These are phyloP conservation scores for Coptodon bakossiorum DNA, from an alignment of 2,113 vertebrate species.

Conservation along the genomic window DNA sequence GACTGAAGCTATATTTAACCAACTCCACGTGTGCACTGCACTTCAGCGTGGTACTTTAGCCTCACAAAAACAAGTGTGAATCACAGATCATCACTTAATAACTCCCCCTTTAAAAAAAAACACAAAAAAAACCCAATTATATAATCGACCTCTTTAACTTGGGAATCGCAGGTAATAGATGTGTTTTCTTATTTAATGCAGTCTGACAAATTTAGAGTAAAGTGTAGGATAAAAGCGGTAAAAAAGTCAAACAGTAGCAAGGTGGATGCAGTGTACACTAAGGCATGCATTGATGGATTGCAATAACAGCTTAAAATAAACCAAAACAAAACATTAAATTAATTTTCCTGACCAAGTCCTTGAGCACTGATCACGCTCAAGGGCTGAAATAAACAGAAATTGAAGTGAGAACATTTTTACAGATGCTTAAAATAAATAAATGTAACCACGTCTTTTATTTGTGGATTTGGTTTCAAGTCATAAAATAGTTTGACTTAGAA, in stretches of 20 bases:
- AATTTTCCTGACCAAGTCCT: not conserved
- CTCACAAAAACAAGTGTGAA: slow-evolving; percentile 23
- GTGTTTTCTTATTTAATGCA: not conserved
- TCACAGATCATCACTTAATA: not conserved
- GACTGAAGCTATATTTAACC: slow-evolving; percentile 33
- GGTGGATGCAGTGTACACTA: not conserved
- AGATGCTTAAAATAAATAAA: not conserved
- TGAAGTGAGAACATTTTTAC: not conserved
- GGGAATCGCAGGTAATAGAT: not conserved
- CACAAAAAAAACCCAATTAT: not conserved
- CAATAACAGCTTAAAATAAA: not conserved
- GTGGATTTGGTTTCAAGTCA: not conserved
- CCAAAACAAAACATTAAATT: not conserved
- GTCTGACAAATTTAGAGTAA: not conserved
- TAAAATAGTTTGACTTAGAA: not conserved
- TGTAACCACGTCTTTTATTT: not conserved
- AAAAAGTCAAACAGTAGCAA: not conserved
- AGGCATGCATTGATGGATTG: not conserved
- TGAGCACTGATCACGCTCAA: not conserved
- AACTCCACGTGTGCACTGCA: slow-evolving; percentile 2
- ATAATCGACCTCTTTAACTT: not conserved
- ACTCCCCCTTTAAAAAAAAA: not conserved
- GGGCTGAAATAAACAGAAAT: not conserved
- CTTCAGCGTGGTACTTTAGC: slow-evolving; percentile 9
- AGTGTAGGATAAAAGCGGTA: not conserved